Conservation (phyloP, 2,113 vertebrate species). For the Tragulus kanchil region DNA sequence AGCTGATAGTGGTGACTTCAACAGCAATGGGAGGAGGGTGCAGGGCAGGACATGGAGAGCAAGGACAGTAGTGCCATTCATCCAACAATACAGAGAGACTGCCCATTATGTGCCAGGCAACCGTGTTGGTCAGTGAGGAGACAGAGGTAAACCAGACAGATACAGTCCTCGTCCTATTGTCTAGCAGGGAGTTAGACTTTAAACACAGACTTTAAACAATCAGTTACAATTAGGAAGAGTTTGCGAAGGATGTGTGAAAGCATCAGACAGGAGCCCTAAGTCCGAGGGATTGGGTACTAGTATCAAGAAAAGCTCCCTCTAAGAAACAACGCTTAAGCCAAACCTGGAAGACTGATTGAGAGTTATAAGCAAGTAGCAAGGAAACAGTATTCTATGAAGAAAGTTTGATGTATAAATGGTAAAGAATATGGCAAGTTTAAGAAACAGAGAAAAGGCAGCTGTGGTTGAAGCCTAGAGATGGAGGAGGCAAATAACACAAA, state of each 20-base stretch:
- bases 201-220: constrained; percentile 17
- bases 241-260: constrained; percentile 32
- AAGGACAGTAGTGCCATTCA: neutral
- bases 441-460: constrained; percentile 29
- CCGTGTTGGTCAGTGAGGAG: neutral
- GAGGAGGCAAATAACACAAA: neutral
- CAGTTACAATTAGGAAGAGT: neutral
- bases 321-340: neutral
- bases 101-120: neutral
- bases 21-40: neutral
- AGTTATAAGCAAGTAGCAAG: neutral
- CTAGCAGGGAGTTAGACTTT: neutral
- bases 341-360: neutral
- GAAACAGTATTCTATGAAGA: neutral
- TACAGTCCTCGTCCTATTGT: neutral
- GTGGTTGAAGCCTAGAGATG: neutral
- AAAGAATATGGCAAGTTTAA: constrained; percentile 27
- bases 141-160: neutral
- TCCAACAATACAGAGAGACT: neutral
- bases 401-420: neutral
- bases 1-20: neutral
- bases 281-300: neutral
- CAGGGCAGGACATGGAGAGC: neutral
- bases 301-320: neutral
- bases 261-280: neutral